phyloP scores from a whole-genome alignment of 2,797 vertebrate genomes.

The Phaenicophaeus curvirostris region DNA sequence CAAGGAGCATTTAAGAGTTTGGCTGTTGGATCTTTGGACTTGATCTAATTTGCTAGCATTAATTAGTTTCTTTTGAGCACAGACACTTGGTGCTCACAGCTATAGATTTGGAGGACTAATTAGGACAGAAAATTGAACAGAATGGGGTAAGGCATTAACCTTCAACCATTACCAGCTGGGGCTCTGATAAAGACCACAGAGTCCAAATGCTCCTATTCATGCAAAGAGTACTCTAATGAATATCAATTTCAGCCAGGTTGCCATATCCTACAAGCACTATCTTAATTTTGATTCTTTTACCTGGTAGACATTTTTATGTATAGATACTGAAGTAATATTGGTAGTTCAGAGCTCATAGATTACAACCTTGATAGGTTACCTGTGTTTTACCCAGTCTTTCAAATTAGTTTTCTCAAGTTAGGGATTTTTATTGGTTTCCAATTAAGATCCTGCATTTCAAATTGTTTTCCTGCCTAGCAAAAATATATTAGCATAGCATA shows the following conservation, averaged over 20 bases:
- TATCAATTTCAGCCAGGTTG: slow-evolving; percentile 83
- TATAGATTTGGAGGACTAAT: slow-evolving; percentile 86
- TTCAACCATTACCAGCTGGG: slow-evolving; percentile 87
- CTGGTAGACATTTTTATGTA: slow-evolving; percentile 38
- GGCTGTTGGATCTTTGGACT: slow-evolving; percentile 88
- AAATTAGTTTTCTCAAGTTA: slow-evolving; percentile 21
- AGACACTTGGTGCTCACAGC: slow-evolving; percentile 88
- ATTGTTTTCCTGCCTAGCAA: neutral
- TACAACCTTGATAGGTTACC: neutral
- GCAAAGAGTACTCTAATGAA: slow-evolving; percentile 81
- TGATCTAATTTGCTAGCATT: slow-evolving; percentile 97
- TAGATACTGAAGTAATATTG: neutral
- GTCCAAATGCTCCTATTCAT: slow-evolving; percentile 86
- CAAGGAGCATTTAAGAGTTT: slow-evolving; percentile 88
- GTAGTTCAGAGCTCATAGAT: slow-evolving; percentile 13
- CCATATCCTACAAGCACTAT: slow-evolving; percentile 58
- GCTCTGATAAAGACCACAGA: slow-evolving; percentile 83
- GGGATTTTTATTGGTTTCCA: neutral
- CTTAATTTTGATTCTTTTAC: slow-evolving; percentile 67
- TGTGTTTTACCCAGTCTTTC: slow-evolving; percentile 7
- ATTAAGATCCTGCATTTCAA: neutral
- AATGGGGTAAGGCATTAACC: slow-evolving; percentile 86
- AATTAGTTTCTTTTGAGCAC: slow-evolving; percentile 90
- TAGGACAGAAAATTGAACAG: slow-evolving; percentile 86
- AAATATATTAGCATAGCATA: neutral